Evolutionary conservation across 2,113 vertebrate species (phyloP), one percentile per base, ranked within the genome.

Genomic region (Oxygymnocypris stewartii): DNA sequence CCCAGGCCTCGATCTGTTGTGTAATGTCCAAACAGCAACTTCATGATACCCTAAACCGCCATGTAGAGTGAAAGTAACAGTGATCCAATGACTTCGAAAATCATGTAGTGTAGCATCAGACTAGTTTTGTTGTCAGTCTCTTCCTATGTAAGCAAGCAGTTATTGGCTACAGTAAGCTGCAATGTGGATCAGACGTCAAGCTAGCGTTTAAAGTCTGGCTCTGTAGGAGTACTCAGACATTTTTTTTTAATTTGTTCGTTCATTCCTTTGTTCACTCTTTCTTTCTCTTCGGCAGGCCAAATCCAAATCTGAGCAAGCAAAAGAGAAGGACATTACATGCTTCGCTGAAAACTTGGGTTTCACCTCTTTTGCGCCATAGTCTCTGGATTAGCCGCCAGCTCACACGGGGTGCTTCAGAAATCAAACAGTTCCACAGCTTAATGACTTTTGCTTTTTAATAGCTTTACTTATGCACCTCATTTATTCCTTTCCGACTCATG

Each of bases 401-500:
- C 86, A 82, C 82, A 84, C 84, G 11, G 77, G 85, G 54, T 90
- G 91, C 93, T 94, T 92, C 92, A 92, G 91, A 91, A 93, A 94
- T 94, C 92, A 94, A 94, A 95, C 93, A 89, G 90, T 89, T 93
- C 90, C 90, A 89, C 91, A 92, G 49, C 79, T 85, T 93, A 94
- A 94, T 93, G 93, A 92, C 90, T 91, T 92, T 91, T 90, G 92
- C 91, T 92, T 91, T 92, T 91, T 92, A 94, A 93, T 94, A 92
- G 93, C 91, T 90, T 92, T 89, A 93, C 92, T 59, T 93, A 92
- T 90, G 93, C 94, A 94, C 93, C 94, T 93, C 89, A 93, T 94
- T 94, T 93, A 92, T 91, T 92, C 91, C 90, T 88, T 89, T 89
- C 78, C 86, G 31, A 87, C 80, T 91, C 92, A 91, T 92, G 92